Conservation (phyloP, 2,888 invertebrate genomes). For the Ischnus inquisitorius region DNA sequence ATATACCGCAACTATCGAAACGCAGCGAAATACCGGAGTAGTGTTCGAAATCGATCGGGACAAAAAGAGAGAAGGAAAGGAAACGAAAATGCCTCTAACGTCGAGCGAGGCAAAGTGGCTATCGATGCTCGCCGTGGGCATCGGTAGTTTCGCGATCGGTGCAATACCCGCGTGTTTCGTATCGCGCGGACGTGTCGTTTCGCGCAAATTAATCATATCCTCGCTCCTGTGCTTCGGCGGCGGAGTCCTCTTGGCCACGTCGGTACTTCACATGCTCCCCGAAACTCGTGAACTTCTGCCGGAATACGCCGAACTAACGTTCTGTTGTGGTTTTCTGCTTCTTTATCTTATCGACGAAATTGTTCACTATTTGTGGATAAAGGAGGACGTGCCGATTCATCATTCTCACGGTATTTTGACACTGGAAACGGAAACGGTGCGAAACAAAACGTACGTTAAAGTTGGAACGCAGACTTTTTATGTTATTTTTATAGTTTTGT, state of each 20-base stretch:
- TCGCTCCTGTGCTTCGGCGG: conserved; percentile 92
- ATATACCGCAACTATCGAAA: conserved; percentile 3
- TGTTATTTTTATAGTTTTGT: neutral
- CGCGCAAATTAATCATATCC: conserved; percentile 88
- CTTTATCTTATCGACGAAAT: conserved; percentile 91
- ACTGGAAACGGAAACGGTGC: neutral
- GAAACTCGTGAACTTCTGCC: conserved; percentile 89
- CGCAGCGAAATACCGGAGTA: neutral
- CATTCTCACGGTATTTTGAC: conserved; percentile 26
- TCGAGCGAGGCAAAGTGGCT: conserved; percentile 88
- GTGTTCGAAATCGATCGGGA: neutral
- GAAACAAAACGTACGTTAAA: conserved; percentile 7
- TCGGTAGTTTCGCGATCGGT: conserved; percentile 90
- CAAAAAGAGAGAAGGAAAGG: neutral
- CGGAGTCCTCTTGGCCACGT: conserved; percentile 92
- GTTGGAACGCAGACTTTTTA: neutral
- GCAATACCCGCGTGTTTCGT: conserved; percentile 90
- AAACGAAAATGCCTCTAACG: conserved; percentile 52
- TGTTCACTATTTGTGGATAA: conserved; percentile 89
- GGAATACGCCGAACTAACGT: conserved; percentile 88
- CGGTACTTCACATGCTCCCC: conserved; percentile 93
- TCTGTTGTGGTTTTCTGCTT: conserved; percentile 90
- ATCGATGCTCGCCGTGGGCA: conserved; percentile 89
- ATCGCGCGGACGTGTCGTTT: conserved; percentile 85
- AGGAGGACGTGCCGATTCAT: conserved; percentile 71